phyloP scores from a whole-genome alignment of 2,888 invertebrate species.

The Halictus ligatus region DNA sequence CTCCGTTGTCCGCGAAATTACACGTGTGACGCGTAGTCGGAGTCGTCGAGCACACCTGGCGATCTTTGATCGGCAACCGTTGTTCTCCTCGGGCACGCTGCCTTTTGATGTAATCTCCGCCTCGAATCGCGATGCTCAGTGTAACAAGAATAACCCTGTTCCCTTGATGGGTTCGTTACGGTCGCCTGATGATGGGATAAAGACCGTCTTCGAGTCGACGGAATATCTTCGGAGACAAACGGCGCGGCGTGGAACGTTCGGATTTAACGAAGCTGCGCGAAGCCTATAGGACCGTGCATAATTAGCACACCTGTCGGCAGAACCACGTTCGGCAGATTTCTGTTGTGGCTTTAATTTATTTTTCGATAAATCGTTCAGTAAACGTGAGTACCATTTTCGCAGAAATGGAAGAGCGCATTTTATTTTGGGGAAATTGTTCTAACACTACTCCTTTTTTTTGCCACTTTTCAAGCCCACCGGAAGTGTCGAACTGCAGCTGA shows the following conservation, averaged over 20 bases:
- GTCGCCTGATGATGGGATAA: conserved; percentile 15
- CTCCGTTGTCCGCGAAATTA: background rate
- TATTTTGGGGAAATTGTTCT: too few relatives aligned
- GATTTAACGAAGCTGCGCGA: background rate
- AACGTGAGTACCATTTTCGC: too few relatives aligned
- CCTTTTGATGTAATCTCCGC: conserved; percentile 26
- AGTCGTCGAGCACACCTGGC: background rate
- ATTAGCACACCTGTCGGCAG: background rate
- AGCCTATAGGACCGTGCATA: background rate
- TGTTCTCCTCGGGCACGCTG: background rate
- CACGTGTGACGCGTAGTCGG: background rate
- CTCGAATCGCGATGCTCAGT: conserved; percentile 11
- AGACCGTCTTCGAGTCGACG: conserved; percentile 19
- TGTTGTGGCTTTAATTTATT: too few relatives aligned
- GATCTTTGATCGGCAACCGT: conserved; percentile 10
- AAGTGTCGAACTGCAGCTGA: too few relatives aligned
- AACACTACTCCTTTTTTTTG: too few relatives aligned
- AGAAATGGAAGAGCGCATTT: too few relatives aligned
- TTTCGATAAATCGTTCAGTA: too few relatives aligned
- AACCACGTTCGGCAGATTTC: background rate
- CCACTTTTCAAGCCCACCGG: too few relatives aligned
- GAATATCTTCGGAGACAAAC: conserved; percentile 7
- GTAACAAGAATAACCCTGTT: conserved; percentile 27
- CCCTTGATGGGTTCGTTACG: conserved; percentile 25
- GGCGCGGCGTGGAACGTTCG: background rate